phyloP scores from a whole-genome alignment of 92 coral and sea anemone species.

The Virgularia gustaviana region DNA sequence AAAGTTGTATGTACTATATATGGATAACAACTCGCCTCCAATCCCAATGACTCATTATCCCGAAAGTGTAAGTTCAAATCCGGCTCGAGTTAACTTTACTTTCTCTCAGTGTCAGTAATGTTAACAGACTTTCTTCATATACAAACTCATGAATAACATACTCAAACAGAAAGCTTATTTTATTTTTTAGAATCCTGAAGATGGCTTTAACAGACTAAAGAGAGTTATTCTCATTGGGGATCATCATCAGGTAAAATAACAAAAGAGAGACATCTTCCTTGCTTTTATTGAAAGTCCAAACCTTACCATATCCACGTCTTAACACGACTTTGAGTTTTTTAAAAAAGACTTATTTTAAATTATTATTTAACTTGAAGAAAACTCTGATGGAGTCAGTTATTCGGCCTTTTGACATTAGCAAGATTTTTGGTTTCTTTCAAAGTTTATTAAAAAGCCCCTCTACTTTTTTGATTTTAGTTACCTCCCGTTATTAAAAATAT shows the following conservation, averaged over 20 bases:
- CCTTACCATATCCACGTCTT: no score
- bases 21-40: no score
- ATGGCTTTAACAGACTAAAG: constrained; percentile 90
- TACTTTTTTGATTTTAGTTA: constrained; percentile 51
- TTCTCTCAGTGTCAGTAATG: not conserved
- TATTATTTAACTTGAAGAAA: no score
- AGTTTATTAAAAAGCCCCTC: not conserved
- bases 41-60: no score
- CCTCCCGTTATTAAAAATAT: constrained; percentile 99
- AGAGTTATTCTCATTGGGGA: constrained; percentile 90
- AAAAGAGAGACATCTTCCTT: no score
- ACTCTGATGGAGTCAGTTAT: no score
- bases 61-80: no score
- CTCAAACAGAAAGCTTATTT: not conserved
- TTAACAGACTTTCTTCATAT: not conserved
- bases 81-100: no score
- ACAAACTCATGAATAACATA: not conserved
- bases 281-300: no score
- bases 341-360: no score
- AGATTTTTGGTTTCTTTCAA: not conserved
- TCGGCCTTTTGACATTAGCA: not conserved
- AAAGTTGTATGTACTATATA: no score
- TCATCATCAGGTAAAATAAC: constrained; percentile 94
- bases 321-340: no score
- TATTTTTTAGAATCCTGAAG: constrained; percentile 76